Conservation (phyloP, 1,140 invertebrate species). For the Drosophila obscura region DNA sequence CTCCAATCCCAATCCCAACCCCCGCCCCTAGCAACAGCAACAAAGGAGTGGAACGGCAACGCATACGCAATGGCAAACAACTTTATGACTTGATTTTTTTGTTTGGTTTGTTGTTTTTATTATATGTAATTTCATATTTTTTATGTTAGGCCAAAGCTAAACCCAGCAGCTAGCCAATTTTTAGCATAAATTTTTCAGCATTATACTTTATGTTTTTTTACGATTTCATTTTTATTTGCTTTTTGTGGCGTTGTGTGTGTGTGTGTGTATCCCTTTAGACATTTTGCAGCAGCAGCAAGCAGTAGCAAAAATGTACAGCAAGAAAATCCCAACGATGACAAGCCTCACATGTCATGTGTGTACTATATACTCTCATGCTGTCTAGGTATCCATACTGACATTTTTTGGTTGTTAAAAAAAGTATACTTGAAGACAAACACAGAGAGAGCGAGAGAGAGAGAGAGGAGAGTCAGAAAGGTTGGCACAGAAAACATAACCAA, state of each 20-base stretch:
- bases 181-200: conserved; percentile 73
- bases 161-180: conserved; percentile 56
- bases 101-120: conserved; percentile 37
- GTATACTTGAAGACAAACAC: conserved; percentile 33
- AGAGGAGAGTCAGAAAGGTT: conserved; percentile 13
- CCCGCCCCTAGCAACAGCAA: too few relatives aligned
- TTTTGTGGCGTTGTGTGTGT: conserved; percentile 8
- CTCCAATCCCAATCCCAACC: not conserved
- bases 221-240: conserved; percentile 71
- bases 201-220: conserved; percentile 77
- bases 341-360: conserved; percentile 64
- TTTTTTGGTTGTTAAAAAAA: conserved; percentile 52
- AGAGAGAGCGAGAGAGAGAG: conserved; percentile 45
- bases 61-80: conserved; percentile 39
- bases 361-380: conserved; percentile 19
- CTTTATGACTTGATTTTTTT: conserved; percentile 71
- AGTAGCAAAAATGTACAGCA: conserved; percentile 28
- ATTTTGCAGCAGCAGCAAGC: not conserved
- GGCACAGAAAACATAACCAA: conserved; percentile 72
- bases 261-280: too few relatives aligned
- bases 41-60: conserved; percentile 31
- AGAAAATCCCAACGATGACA: conserved; percentile 62
- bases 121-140: conserved; percentile 73
- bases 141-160: conserved; percentile 53
- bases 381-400: conserved; percentile 57